phyloP scores from a whole-genome alignment of 2,113 vertebrate species.

The Megaceryle maxima region DNA sequence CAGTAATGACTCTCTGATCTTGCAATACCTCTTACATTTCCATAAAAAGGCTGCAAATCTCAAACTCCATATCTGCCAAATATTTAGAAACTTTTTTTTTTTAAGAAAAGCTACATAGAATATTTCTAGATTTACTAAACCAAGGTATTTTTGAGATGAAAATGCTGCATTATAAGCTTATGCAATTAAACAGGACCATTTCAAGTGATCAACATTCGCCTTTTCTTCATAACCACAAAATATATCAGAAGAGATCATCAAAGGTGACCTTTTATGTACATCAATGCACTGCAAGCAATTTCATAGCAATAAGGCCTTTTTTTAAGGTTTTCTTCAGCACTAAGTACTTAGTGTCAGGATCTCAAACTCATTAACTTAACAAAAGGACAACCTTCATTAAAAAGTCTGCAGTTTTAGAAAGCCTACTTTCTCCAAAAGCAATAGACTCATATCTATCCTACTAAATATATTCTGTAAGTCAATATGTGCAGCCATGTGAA shows the following conservation, averaged over 20 bases:
- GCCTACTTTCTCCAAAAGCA: background rate
- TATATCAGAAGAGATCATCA: background rate
- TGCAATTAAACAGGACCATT: background rate
- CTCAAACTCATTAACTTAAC: background rate
- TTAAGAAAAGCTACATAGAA: background rate
- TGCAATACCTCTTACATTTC: background rate
- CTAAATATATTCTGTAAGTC: background rate
- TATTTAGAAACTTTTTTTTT: background rate
- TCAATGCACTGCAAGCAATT: accelerated
- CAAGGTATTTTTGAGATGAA: background rate
- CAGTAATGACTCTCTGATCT: background rate
- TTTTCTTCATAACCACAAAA: background rate
- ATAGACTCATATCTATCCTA: background rate
- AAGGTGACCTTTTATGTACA: background rate
- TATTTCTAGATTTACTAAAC: background rate
- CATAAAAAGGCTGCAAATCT: background rate
- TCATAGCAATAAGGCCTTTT: background rate
- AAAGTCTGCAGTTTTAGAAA: background rate
- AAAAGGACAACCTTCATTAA: background rate
- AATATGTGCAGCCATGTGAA: background rate
- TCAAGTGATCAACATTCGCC: background rate
- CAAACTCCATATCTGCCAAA: background rate
- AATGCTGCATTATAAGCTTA: background rate
- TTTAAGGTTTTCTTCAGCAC: background rate
- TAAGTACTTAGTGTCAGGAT: background rate